Conservation (phyloP, 1,140 invertebrate species). For the Capitella teleta region DNA sequence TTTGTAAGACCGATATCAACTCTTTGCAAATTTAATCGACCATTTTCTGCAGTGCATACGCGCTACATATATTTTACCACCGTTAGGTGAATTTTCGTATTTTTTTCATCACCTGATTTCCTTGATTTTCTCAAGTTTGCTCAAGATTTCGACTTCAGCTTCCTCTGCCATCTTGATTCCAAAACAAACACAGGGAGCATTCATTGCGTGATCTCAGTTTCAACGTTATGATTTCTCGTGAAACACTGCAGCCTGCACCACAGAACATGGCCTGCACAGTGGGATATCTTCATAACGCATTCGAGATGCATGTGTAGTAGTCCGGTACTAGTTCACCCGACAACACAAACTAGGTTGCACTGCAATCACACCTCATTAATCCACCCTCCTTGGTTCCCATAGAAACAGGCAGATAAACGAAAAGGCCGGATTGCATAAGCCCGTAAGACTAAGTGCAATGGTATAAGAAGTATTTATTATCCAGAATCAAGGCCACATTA, state of each 20-base stretch:
- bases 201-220: not conserved
- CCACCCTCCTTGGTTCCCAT: too few relatives aligned
- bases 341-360: too few relatives aligned
- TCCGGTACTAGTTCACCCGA: too few relatives aligned
- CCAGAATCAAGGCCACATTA: too few relatives aligned
- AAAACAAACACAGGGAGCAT: not conserved
- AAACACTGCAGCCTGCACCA: not conserved
- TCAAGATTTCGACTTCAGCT: not conserved
- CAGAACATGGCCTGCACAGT: too few relatives aligned
- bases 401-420: too few relatives aligned
- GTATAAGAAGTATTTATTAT: too few relatives aligned
- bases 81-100: not conserved
- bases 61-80: not conserved
- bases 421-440: too few relatives aligned
- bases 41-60: not conserved
- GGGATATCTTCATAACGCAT: too few relatives aligned
- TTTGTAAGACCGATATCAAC: not conserved
- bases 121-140: constrained; percentile 4
- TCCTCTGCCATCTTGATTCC: constrained; percentile 1
- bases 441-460: too few relatives aligned
- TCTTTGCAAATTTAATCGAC: not conserved
- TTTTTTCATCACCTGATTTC: not conserved
- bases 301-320: too few relatives aligned
- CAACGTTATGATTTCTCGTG: not conserved
- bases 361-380: too few relatives aligned